Evolutionary conservation across 2,113 vertebrate species (phyloP).

Genomic region (Caloenas nicobarica): DNA sequence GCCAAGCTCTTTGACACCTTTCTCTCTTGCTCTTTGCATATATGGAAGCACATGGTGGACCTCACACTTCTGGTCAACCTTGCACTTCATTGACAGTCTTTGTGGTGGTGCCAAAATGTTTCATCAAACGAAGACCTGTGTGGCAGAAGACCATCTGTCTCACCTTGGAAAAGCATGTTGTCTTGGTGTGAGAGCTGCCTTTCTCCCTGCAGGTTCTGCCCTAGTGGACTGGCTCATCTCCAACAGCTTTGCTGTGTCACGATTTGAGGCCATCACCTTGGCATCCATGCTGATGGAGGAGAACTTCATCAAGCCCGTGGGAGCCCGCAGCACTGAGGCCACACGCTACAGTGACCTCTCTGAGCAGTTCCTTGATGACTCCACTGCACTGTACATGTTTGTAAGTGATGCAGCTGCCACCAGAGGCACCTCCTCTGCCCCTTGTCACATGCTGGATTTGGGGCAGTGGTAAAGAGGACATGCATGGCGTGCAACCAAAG

Average conservation of each 20-base stretch:
- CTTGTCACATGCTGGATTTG: rapidly evolving
- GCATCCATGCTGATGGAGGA: slow-evolving; percentile 90
- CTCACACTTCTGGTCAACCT: neutral
- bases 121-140: neutral
- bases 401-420: slow-evolving; percentile 72
- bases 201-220: slow-evolving; percentile 80
- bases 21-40: neutral
- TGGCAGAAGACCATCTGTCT: neutral
- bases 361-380: slow-evolving; percentile 90
- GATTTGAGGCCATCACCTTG: slow-evolving; percentile 86
- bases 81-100: neutral
- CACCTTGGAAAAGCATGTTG: neutral
- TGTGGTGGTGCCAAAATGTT: neutral
- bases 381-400: slow-evolving; percentile 89
- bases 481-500: neutral
- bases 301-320: slow-evolving; percentile 82
- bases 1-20: neutral
- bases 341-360: slow-evolving; percentile 78
- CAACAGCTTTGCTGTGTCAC: slow-evolving; percentile 78
- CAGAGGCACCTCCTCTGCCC: neutral
- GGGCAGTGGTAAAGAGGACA: neutral
- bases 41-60: neutral
- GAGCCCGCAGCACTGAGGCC: slow-evolving; percentile 82
- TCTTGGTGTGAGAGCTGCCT: neutral
- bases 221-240: slow-evolving; percentile 96